Base-by-base conservation (phyloP, 37 sponge, comb jelly and placozoan species). In the Geodia barretti region DNA sequence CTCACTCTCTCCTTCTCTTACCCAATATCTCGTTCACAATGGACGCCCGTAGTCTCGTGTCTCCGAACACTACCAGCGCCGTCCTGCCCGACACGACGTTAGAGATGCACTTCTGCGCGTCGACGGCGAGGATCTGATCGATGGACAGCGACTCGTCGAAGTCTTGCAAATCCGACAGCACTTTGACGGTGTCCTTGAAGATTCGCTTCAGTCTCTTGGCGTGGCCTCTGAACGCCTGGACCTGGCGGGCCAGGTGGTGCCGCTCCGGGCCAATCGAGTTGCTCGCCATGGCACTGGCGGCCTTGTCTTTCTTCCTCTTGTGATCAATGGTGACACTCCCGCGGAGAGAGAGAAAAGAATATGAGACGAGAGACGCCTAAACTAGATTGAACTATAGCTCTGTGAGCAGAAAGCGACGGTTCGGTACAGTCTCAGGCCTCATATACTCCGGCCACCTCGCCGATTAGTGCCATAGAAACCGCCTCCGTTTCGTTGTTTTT, bases 31-130 rank as follows among this genome's bases (percentile, higher is more conserved):
- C 86, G 62, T 95, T 92, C 58, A 89, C 87, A 34, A 95, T 90
- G 64, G 75, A 42, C 0, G 75, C 69, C 59, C 90, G 68, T 23
- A 89, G 32, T 26, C 30, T 33, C 0, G 87, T 86, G 54, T 91
- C 91, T 26, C 96, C 96, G 58, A 95, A 83, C 69, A 95, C 90
- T 21, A 88, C 91, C 70, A 95, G 65, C 4, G 96, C 92, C 4
- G 88, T 86, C 2, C 87, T 73, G 4, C 94, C 94, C 23, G 84
- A 90, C 35, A 94, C 94, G 3, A 94, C 88, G 33, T 90, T 90
- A 9, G 91, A 90, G 64, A 94, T 94, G 39, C 90, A 90, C 64
- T 86, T 83, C 73, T 90, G 91, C 29, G 85, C 91, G 29, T 83
- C 84, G 4, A 94, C 84, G 24, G 87, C 87, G 39, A 94, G 38